Conservation (phyloP, 2,888 invertebrate species). For the Chydorus sphaericus region DNA sequence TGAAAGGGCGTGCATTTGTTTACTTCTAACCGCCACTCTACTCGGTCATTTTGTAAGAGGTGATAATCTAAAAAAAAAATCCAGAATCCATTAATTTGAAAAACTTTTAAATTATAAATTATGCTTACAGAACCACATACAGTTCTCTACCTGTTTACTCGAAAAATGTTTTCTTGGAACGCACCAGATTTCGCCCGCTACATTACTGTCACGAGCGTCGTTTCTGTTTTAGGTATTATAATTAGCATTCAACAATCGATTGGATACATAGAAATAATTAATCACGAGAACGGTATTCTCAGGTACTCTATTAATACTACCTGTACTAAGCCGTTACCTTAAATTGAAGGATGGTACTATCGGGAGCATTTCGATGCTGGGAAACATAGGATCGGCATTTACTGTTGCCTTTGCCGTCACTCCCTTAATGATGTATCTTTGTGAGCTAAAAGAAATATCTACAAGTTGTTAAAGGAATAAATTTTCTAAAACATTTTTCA, state of each 20-base stretch:
- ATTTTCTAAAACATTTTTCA: background rate
- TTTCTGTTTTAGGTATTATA: constrained; percentile 5
- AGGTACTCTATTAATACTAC: background rate
- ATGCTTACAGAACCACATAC: too few species aligned
- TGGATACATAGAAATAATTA: too few species aligned
- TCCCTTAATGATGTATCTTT: background rate
- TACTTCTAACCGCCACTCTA: too few species aligned
- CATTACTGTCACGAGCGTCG: background rate
- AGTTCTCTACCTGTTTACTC: constrained; percentile 7
- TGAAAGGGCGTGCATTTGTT: too few species aligned
- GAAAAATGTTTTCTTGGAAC: constrained; percentile 12
- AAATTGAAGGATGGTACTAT: background rate
- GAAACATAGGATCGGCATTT: background rate
- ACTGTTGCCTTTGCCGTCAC: background rate
- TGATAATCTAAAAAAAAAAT: too few species aligned
- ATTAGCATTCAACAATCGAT: too few species aligned
- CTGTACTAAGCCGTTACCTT: background rate
- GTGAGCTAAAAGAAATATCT: too few species aligned
- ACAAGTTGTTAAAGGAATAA: background rate
- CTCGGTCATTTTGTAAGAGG: too few species aligned
- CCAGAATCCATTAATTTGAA: too few species aligned
- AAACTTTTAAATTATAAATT: too few species aligned
- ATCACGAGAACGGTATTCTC: background rate
- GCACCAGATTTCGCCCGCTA: constrained; percentile 6
- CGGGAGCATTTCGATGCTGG: background rate